Evolutionary conservation across 2,797 vertebrate species (phyloP), one percentile per base, ranked within the genome.

Genomic region (Nannoperca australis): DNA sequence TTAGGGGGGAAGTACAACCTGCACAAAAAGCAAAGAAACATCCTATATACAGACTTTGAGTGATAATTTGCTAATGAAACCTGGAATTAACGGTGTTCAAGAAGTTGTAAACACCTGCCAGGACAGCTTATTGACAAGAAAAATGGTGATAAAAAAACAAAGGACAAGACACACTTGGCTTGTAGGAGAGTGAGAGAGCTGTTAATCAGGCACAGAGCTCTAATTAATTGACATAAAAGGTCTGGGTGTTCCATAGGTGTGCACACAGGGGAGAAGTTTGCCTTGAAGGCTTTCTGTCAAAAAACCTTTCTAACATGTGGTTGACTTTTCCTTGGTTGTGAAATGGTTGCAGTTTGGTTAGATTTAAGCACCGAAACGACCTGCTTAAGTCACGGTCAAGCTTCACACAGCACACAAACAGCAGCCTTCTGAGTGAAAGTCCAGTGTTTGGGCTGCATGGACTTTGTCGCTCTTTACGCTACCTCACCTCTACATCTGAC

Each of bases 181-280:
- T 14, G 18, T 9, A 49, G 49, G 22, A 30, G 38, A 12, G 32
- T 9, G 38, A 18, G 36, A 27, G 22, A 40, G 44, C 44, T 51
- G 36, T 82, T 36, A 55, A 34, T 71, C 53, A 58, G 36, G 30
- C 27, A 36, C 51, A 30, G 50, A 67, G 2, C 63, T 47, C 34
- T 54, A 69, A 70, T 70, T 65, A 60, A 56, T 32, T 56, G 7
- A 38, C 70, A 65, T 63, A 44, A 44, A 24, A n/a, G 0, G 4
- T 53, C 44, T 38, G 27, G 65, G 59, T 27, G 24, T 64, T 63
- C 13, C 2, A 60, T 13, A 42, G 14, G 18, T 47, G 22, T 54
- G 38, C 38, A 34, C 32, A 34, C 32, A 7, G 6, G 32, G 32
- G 32, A 34, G 32, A 34, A 34, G 32, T 34, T 34, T 34, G 5